Evolutionary conservation across 2,888 invertebrate species (phyloP), one percentile per base, ranked within the genome.

Genomic region (Antheraea assamensis): DNA sequence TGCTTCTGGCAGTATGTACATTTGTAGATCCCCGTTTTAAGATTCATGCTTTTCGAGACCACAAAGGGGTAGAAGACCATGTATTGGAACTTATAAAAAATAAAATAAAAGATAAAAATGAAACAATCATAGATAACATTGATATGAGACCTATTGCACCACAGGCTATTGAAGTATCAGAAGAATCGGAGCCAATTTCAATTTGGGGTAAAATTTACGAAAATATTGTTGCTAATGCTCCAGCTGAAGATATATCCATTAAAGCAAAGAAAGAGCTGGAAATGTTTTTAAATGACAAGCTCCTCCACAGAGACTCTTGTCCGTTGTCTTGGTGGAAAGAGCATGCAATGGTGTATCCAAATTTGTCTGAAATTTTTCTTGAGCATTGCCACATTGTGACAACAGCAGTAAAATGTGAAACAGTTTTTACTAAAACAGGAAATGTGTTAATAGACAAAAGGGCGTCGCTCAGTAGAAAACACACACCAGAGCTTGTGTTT

Each of bases 151-250:
- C 58, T 24, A 8, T 13, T 24, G n/a, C 10, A 10, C 58, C 58
- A 24, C n/a, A 58, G 24, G 10, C 58, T 10, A 24, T 58, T 13
- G 58, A 35, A 71, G 19, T 27, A 31, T 66, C 30, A 27, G 49
- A 49, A 64, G 75, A 74, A 35, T 30, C 58, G 27, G 73, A 76
- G 49, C 19, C 66, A 31, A 74, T 76, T 24, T 75, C 74, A 27
- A 72, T 75, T 70, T 76, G 75, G 74, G 72, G 76, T 31, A 74
- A 76, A 75, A 72, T 76, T 19, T 73, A 74, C n/a, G 74, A 75
- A 70, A 76, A 52, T 27, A 75, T 76, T 70, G 75, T 74, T 3
- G 74, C 74, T n/a, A 66, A 68, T 47, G 58, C 72, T n/a, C 30
- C 73, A 24, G 31, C 68, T 71, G 73, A 52, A 68, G 72, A 73